These are phyloP conservation scores for Erpornis zantholeuca DNA, from an alignment of 2,113 vertebrate genomes.

Conservation along the genomic window DNA sequence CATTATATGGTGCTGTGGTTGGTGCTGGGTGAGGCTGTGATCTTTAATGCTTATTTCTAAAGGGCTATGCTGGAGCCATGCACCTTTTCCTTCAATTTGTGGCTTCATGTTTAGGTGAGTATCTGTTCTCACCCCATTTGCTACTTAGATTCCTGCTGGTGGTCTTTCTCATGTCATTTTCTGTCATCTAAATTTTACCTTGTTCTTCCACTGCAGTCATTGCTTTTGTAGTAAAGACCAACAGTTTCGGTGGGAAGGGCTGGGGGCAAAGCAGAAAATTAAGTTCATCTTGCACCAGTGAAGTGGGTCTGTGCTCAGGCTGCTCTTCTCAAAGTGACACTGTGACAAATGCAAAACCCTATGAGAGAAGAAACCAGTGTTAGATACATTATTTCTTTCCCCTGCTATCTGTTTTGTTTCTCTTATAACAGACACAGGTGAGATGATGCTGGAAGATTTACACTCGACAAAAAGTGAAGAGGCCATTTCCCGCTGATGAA, in stretches of 20 bases:
- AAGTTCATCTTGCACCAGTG: not conserved
- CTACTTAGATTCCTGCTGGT: not conserved
- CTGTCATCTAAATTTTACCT: not conserved
- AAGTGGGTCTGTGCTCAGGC: not conserved
- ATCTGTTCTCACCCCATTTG: not conserved
- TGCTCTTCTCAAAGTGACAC: not conserved
- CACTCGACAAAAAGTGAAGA: not conserved
- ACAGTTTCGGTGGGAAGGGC: not conserved
- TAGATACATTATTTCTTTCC: not conserved
- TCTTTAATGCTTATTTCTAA: not conserved
- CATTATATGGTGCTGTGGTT: not conserved
- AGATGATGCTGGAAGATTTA: not conserved
- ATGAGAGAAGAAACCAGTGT: not conserved
- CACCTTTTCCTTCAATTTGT: not conserved
- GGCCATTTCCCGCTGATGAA: not conserved
- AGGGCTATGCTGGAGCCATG: not conserved
- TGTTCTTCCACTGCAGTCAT: fast-evolving
- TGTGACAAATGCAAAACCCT: not conserved
- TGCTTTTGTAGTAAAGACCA: not conserved
- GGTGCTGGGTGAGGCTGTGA: not conserved
- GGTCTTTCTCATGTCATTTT: not conserved
- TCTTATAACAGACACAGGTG: not conserved
- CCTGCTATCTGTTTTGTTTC: not conserved
- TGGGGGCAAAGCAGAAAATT: not conserved
- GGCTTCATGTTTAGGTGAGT: not conserved